These are phyloP conservation scores for Platichthys stellatus DNA, from an alignment of 2,113 vertebrate genomes.

Conservation along the genomic window DNA sequence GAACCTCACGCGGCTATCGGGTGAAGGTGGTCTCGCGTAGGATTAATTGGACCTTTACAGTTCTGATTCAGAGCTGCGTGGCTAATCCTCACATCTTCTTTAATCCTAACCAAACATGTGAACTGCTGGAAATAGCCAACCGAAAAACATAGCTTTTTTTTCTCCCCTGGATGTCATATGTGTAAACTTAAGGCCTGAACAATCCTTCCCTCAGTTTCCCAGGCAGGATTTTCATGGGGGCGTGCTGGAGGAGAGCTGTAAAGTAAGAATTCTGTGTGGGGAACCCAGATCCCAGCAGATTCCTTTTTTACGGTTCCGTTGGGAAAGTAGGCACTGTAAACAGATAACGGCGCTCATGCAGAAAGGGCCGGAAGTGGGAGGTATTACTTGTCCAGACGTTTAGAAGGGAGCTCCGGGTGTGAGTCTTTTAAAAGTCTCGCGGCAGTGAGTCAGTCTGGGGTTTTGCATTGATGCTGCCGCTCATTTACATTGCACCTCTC, in stretches of 20 bases:
- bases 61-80: constrained; percentile 28
- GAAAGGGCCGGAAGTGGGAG: constrained; percentile 72
- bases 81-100: constrained; percentile 36
- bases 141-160: constrained; percentile 63
- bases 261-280: constrained; percentile 49
- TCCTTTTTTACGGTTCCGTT: constrained; percentile 66
- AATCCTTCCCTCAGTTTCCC: constrained; percentile 70
- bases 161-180: constrained; percentile 65
- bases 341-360: constrained; percentile 74
- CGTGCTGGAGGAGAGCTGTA: constrained; percentile 34
- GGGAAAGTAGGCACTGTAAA: constrained; percentile 76
- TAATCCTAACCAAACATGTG: constrained; percentile 74
- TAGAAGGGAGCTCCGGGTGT: constrained; percentile 44
- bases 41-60: constrained; percentile 51
- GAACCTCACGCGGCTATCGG: constrained; percentile 22
- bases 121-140: constrained; percentile 71
- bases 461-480: constrained; percentile 21
- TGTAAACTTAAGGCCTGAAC: constrained; percentile 65
- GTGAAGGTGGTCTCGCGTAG: constrained; percentile 24
- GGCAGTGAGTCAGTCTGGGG: constrained; percentile 12
- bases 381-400: constrained; percentile 56
- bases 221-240: constrained; percentile 44
- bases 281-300: constrained; percentile 47
- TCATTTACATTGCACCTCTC: constrained; percentile 45
- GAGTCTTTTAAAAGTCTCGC: constrained; percentile 42